Percentiles rank a stretch among this genome's conserved stretches.
These are phyloP conservation scores for Norana najaformis DNA, from an alignment of 2,888 invertebrate genomes.

Conservation along the genomic window DNA sequence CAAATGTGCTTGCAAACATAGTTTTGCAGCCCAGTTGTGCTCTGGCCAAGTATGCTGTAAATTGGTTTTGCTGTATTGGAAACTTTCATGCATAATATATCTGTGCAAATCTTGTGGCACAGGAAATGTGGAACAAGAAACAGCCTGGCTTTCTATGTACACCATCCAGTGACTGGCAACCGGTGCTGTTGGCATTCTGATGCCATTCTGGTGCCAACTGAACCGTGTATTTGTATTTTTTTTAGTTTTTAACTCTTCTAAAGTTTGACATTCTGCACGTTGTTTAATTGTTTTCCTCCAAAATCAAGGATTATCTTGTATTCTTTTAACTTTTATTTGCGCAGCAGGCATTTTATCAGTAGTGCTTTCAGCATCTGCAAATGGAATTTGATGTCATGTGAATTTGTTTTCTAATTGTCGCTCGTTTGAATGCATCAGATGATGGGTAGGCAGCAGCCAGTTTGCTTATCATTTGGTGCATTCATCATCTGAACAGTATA, in stretches of 20 bases:
- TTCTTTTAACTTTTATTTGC: neutral
- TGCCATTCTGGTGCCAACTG: conserved; percentile 22
- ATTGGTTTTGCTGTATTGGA: neutral
- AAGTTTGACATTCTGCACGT: neutral
- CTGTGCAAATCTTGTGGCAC: neutral
- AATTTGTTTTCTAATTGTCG: neutral
- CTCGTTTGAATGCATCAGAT: neutral
- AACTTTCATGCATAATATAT: neutral
- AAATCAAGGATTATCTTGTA: neutral
- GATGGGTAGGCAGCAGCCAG: neutral
- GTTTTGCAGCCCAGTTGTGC: neutral
- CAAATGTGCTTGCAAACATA: neutral
- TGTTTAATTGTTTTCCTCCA: neutral
- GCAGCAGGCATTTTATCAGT: neutral
- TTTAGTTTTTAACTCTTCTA: neutral
- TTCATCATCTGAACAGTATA: neutral
- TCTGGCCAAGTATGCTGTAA: neutral
- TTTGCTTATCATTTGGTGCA: neutral
- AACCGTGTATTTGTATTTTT: neutral
- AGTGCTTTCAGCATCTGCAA: no score
- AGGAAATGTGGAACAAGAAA: neutral
- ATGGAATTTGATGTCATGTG: neutral
- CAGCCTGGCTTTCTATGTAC: neutral
- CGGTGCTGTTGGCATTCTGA: neutral
- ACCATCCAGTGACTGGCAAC: neutral